A percentile compares a stretch with the other conserved stretches of the same genome.
These are phyloP conservation scores for Benitochromis conjunctus DNA, from an alignment of 2,113 vertebrate species.

Conservation along the genomic window DNA sequence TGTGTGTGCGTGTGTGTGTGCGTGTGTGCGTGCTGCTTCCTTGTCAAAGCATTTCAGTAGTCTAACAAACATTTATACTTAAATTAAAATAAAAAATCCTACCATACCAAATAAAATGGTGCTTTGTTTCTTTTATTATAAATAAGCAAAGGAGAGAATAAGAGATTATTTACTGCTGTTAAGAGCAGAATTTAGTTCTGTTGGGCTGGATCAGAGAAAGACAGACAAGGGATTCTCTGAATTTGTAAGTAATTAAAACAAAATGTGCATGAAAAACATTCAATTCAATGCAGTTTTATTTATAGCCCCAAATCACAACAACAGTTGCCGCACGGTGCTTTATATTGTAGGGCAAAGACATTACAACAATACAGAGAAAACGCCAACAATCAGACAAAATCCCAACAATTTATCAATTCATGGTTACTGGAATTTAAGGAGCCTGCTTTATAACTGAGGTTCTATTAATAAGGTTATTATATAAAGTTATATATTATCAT, in stretches of 20 bases:
- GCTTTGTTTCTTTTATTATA: neutral
- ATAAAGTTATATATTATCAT: neutral
- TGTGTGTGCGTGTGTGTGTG: neutral
- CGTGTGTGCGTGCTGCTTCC: neutral
- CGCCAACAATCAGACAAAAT: neutral
- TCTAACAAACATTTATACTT: neutral
- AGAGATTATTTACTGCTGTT: neutral
- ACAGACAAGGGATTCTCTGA: neutral
- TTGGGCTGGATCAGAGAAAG: neutral
- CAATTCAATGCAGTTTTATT: neutral
- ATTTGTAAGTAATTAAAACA: neutral
- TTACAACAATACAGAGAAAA: neutral
- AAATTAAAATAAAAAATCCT: neutral
- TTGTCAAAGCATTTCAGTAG: neutral
- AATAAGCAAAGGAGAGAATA: neutral
- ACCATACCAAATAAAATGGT: neutral
- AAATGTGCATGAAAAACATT: neutral
- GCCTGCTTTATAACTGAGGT: neutral
- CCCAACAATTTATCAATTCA: neutral
- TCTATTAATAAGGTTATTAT: neutral
- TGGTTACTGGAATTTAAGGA: neutral
- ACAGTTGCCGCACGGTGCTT: neutral
- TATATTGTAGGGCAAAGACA: neutral
- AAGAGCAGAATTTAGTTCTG: neutral
- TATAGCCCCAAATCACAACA: neutral